Percentiles rank a stretch among this genome's conserved stretches.
Conservation (phyloP, 2,113 vertebrate species). For the Labeo rohita region DNA sequence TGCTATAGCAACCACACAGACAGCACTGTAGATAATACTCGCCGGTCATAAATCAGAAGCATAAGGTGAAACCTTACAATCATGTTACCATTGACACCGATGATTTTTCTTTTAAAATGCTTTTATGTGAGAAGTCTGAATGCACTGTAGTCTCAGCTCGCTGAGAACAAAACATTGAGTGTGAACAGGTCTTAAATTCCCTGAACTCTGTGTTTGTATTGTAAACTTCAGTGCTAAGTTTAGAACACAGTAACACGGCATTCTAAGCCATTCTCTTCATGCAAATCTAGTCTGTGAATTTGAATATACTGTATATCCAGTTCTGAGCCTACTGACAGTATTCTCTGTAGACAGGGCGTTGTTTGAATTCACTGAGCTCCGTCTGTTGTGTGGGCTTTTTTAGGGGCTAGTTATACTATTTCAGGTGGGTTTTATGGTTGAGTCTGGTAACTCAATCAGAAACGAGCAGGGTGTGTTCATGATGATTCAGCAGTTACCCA, state of each 20-base stretch:
- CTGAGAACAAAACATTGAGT: neutral
- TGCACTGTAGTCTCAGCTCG: neutral
- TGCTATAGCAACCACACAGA: conserved; percentile 13
- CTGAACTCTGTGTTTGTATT: neutral
- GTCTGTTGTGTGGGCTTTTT: neutral
- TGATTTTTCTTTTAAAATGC: neutral
- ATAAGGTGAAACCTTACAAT: neutral
- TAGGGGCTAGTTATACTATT: neutral
- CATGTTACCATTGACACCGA: neutral
- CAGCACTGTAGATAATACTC: neutral
- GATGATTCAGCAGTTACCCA: conserved; percentile 16
- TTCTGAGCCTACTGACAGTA: neutral
- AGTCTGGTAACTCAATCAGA: neutral
- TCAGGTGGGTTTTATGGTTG: neutral
- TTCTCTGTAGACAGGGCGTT: neutral
- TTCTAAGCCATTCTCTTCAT: neutral
- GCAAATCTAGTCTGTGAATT: neutral
- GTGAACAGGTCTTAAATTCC: neutral
- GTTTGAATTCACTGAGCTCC: neutral
- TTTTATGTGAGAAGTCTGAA: neutral
- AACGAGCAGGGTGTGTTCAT: neutral
- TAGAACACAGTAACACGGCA: neutral
- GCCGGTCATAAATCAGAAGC: neutral
- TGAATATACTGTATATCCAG: neutral
- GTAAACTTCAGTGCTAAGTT: neutral